Conservation (phyloP, 2,113 vertebrate species). For the Casuarius casuarius region DNA sequence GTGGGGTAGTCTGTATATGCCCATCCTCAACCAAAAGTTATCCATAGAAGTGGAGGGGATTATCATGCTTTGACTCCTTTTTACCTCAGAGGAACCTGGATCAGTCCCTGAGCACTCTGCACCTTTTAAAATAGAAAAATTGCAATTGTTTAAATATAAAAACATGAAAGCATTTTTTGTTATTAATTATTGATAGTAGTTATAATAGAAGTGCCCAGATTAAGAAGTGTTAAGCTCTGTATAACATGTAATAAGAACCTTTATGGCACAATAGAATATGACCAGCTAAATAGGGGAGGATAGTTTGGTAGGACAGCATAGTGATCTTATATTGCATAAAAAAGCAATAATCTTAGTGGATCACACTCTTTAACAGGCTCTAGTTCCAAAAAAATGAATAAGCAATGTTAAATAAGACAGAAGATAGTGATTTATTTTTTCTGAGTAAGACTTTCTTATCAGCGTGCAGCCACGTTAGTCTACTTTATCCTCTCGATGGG, state of each 20-base stretch:
- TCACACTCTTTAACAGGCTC: neutral
- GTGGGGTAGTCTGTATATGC: neutral
- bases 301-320: neutral
- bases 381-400: neutral
- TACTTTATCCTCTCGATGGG: slow-evolving; percentile 53
- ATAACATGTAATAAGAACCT: neutral
- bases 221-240: neutral
- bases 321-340: slow-evolving; percentile 48
- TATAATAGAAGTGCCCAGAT: neutral
- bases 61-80: neutral
- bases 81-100: neutral
- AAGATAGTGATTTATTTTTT: slow-evolving; percentile 52
- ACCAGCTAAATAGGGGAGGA: neutral
- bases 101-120: neutral
- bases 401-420: slow-evolving; percentile 41
- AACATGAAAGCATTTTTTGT: neutral
- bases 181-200: neutral
- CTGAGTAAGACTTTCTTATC: slow-evolving; percentile 43
- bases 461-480: slow-evolving; percentile 26
- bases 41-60: neutral
- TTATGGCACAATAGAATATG: neutral
- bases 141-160: neutral
- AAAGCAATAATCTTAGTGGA: slow-evolving; percentile 35
- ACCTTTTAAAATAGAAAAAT: neutral
- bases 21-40: neutral